Evolutionary conservation across 2,888 invertebrate species (phyloP).

Genomic region (Adelognathus sp.): DNA sequence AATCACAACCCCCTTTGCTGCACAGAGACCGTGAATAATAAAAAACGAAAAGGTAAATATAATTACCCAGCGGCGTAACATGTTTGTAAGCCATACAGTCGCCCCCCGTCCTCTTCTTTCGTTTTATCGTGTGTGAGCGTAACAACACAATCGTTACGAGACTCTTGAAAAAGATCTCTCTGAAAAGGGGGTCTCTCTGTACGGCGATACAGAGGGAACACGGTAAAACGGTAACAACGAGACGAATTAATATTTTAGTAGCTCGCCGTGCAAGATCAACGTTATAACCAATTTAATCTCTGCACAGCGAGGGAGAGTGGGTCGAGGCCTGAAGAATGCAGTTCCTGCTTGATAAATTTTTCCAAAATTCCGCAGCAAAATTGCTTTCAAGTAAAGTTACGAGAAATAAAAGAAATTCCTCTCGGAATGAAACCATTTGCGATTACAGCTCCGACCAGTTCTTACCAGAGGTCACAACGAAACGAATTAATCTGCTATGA

Average conservation of each 20-base stretch:
- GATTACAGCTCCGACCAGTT: not conserved
- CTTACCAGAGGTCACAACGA: not conserved
- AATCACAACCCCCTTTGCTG: constrained; percentile 33
- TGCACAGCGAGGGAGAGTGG: constrained; percentile 33
- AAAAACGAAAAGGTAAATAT: constrained; percentile 79
- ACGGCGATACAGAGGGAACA: constrained; percentile 28
- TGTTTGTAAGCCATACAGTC: constrained; percentile 70
- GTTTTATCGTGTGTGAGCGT: constrained; percentile 49
- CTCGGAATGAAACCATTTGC: not conserved
- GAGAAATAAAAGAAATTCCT: not conserved
- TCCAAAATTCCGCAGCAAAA: not conserved
- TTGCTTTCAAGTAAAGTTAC: not conserved
- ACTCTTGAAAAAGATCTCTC: constrained; percentile 73
- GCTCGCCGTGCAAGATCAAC: constrained; percentile 73
- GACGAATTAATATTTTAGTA: constrained; percentile 77
- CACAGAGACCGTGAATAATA: constrained; percentile 78
- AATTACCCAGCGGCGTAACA: constrained; percentile 75
- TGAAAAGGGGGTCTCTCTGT: constrained; percentile 71
- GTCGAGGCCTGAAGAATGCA: not conserved
- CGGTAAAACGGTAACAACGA: constrained; percentile 53
- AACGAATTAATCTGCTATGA: no score
- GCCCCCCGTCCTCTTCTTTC: not conserved
- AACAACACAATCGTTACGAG: constrained; percentile 75
- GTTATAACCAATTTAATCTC: constrained; percentile 77
- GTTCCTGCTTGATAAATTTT: not conserved